Evolutionary conservation across 2,797 vertebrate species (phyloP).

Genomic region (Argyrosomus regius): DNA sequence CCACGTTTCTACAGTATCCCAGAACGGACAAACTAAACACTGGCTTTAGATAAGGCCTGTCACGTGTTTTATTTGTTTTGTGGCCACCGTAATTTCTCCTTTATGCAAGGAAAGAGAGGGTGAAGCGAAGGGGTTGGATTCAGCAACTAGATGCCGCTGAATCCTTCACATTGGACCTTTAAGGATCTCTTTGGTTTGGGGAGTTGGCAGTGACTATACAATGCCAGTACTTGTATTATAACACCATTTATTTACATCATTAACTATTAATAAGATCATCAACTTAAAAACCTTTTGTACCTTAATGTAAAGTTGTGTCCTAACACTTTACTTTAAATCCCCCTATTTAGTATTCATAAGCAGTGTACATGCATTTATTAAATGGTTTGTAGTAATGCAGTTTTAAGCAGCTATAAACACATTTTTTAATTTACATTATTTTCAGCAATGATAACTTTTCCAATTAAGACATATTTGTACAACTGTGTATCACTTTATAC

Average conservation of each 20-base stretch:
- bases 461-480: neutral
- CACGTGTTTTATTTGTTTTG: no score
- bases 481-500: neutral
- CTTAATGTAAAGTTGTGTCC: neutral
- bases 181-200: neutral
- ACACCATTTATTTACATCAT: slow-evolving; percentile 26
- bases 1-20: no score
- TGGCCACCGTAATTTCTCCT: no score
- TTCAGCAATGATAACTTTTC: neutral
- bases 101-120: no score
- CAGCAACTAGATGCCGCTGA: no score
- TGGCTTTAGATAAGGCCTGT: no score
- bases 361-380: neutral
- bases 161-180: neutral
- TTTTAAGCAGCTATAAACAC: neutral
- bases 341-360: neutral
- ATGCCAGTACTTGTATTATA: slow-evolving; percentile 5
- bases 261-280: neutral
- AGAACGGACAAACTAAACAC: no score
- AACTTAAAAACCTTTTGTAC: slow-evolving; percentile 3
- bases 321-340: neutral
- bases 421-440: neutral
- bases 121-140: no score
- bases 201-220: slow-evolving; percentile 5
- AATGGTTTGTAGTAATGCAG: neutral